Evolutionary conservation across 2,888 invertebrate genomes (phyloP), one percentile per base, ranked within the genome.

Genomic region (Melanostoma mellinum): DNA sequence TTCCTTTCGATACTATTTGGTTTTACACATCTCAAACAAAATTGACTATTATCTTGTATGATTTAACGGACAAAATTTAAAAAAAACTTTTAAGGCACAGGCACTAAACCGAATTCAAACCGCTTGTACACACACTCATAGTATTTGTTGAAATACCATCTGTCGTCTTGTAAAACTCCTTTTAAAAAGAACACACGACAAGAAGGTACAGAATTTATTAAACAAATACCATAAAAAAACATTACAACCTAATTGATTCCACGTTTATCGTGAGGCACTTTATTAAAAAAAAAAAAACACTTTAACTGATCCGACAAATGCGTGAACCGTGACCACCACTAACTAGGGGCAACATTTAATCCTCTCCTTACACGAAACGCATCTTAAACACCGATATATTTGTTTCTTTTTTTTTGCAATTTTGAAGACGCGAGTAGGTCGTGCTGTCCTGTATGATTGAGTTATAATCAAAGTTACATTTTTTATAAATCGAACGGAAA

Each of bases 211-310:
- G 20, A 36, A 55, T 63, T 71, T 42, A 71, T 42, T 65, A 35
- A 48, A 55, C 0, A 53, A 50, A 52, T 10, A 20, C 6, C 4
- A 8, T n/a, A 44, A 38, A 58, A 36, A 61, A 20, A 1, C 20
- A 20, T 20, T 20, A 46, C 40, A 35, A 65, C 6, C 36, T 72
- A 77, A 77, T 81, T 72, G 73, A 77, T 81, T 72, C 72, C 77
- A 77, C 72, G 81, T 56, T 81, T 56, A 73, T 81, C 77, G 61
- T 76, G 63, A 30, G 65, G 20, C 52, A 75, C 38, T 10, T 2
- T 8, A 35, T 9, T n/a, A n/a, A n/a, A n/a, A 50, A 50, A 65
- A 8, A 36, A 74, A 40, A 61, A 46, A 20, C n/a, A n/a, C 1
- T 32, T 9, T 38, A 30, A 48, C 48, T 50, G 32, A 74, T 38